These are phyloP conservation scores for Tipula confusa DNA, from an alignment of 2,888 invertebrate genomes.

Conservation along the genomic window DNA sequence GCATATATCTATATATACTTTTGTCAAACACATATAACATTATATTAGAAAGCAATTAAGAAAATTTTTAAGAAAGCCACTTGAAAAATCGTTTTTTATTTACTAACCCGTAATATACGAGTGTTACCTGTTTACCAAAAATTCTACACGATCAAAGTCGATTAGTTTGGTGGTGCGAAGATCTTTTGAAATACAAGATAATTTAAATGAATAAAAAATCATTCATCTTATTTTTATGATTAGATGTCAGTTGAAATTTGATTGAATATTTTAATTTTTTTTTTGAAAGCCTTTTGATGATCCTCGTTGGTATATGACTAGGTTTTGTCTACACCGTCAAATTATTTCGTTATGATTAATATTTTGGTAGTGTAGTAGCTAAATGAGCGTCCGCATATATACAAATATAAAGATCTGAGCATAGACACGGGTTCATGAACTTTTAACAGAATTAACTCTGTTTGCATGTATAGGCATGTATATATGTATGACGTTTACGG, in stretches of 20 bases:
- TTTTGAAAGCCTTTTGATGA: not conserved
- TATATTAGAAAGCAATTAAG: too few species aligned
- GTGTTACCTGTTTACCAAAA: too few species aligned
- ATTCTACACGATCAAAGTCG: not conserved
- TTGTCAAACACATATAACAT: too few species aligned
- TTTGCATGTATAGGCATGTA: not conserved
- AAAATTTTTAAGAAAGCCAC: too few species aligned
- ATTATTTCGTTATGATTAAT: not conserved
- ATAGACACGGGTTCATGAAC: not conserved
- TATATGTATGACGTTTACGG: not conserved
- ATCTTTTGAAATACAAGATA: not conserved
- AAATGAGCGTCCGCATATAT: not conserved
- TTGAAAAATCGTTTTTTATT: too few species aligned
- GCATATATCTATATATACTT: too few species aligned
- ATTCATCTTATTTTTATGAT: conserved; percentile 17
- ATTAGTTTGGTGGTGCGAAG: not conserved
- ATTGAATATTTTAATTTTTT: not conserved
- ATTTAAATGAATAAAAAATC: not conserved
- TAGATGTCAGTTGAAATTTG: conserved; percentile 12
- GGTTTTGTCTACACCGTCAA: not conserved
- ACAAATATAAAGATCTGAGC: not conserved
- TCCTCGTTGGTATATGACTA: not conserved
- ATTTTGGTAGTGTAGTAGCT: not conserved
- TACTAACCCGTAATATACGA: too few species aligned
- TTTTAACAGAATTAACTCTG: not conserved